Conservation (phyloP, 2,113 vertebrate genomes). For the Pangasianodon hypophthalmus region DNA sequence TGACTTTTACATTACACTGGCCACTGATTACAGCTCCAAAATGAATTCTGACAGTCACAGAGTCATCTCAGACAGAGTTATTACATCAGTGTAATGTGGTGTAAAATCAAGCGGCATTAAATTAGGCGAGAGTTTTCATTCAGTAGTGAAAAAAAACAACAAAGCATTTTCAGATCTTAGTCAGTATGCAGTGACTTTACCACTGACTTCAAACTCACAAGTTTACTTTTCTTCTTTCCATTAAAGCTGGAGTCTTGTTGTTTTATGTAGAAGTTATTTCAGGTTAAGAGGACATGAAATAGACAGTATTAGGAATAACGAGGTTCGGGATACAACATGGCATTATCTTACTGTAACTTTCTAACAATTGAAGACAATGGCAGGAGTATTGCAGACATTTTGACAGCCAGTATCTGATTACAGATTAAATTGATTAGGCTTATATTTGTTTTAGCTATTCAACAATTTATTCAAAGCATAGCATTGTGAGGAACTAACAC, state of each 20-base stretch:
- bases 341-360: neutral
- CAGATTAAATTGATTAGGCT: neutral
- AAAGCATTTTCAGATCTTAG: neutral
- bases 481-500: neutral
- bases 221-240: neutral
- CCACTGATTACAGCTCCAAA: neutral
- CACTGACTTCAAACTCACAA: neutral
- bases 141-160: neutral
- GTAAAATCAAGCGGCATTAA: slow-evolving; percentile 13
- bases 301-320: neutral
- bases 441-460: neutral
- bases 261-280: neutral
- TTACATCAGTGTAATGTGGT: slow-evolving; percentile 11
- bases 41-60: slow-evolving; percentile 16
- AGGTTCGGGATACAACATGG: neutral
- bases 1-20: neutral
- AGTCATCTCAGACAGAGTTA: slow-evolving; percentile 3
- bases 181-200: neutral
- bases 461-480: neutral
- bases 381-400: neutral
- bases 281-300: neutral
- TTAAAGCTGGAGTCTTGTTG: neutral
- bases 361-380: neutral
- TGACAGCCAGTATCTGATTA: neutral
- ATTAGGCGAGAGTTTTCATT: neutral